These are phyloP conservation scores for Megaceryle alcyon DNA, from an alignment of 2,797 vertebrate species.

Conservation along the genomic window DNA sequence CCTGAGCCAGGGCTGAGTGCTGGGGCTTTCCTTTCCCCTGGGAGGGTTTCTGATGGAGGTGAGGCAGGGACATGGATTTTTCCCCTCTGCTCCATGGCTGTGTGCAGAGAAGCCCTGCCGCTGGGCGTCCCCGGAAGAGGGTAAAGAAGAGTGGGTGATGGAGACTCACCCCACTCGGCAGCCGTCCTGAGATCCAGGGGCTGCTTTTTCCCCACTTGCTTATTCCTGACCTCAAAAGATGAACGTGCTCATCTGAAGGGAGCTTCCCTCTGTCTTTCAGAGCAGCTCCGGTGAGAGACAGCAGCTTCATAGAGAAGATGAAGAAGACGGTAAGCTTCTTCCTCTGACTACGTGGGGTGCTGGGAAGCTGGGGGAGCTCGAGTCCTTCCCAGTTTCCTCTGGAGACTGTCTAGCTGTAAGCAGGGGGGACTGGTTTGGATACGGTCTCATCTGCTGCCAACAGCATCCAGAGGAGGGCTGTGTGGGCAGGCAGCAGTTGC, in stretches of 20 bases:
- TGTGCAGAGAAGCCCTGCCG: neutral
- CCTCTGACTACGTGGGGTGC: accelerated
- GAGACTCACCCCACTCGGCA: neutral
- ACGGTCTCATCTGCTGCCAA: neutral
- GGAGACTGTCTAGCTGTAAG: neutral
- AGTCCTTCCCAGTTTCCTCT: neutral
- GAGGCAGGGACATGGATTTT: neutral
- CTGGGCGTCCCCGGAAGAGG: neutral
- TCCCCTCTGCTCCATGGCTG: neutral
- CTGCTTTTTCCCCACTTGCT: neutral
- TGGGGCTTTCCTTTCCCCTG: neutral
- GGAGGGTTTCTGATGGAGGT: neutral
- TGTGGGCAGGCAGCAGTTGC: neutral
- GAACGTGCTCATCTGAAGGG: neutral
- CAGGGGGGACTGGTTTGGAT: neutral
- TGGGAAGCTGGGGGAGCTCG: neutral
- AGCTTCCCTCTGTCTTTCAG: conserved; percentile 76
- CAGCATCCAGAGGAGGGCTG: neutral
- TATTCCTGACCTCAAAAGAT: neutral
- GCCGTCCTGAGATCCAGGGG: neutral
- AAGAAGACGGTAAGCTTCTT: conserved; percentile 91
- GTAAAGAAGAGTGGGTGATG: no score
- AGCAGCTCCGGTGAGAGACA: conserved; percentile 82
- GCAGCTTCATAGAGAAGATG: conserved; percentile 98
- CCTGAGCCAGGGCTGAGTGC: neutral